Evolutionary conservation across 2,797 vertebrate genomes (phyloP).

Genomic region (Cyclura pinguis): DNA sequence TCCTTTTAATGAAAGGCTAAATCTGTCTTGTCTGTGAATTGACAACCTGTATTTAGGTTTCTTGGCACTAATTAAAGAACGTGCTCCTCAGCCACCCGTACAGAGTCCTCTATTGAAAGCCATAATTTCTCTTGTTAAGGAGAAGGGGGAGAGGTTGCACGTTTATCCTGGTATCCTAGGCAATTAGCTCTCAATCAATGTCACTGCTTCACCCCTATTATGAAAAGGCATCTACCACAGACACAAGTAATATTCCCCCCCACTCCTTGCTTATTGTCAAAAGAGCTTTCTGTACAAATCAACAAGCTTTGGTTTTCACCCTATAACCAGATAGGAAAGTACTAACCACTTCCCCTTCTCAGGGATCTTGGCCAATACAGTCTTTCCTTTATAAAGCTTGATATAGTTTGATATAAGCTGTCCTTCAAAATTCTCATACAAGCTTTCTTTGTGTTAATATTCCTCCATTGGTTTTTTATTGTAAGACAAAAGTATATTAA

Average conservation of each 20-base stretch:
- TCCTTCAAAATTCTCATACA: too few relatives aligned
- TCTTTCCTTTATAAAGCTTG: not conserved
- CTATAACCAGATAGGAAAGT: not conserved
- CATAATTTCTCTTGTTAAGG: not conserved
- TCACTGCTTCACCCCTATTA: slow-evolving; percentile 6
- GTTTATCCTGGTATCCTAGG: slow-evolving; percentile 14
- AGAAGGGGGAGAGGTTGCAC: not conserved
- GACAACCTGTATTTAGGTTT: not conserved
- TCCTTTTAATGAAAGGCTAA: not conserved
- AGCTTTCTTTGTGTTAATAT: too few relatives aligned
- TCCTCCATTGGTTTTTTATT: too few relatives aligned
- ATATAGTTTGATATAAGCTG: too few relatives aligned
- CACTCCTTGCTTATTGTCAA: not conserved
- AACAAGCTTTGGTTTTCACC: not conserved
- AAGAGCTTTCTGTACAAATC: not conserved
- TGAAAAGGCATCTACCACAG: slow-evolving; percentile 21
- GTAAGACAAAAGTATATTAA: too few relatives aligned
- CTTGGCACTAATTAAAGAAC: slow-evolving; percentile 13
- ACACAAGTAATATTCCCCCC: not conserved
- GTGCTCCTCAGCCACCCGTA: not conserved
- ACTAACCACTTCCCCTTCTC: not conserved
- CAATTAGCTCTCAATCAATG: slow-evolving; percentile 16
- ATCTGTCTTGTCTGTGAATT: not conserved
- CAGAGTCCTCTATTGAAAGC: slow-evolving; percentile 15
- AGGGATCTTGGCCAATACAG: not conserved